Conservation (phyloP, 2,113 vertebrate species). For the Psettodes erumei region DNA sequence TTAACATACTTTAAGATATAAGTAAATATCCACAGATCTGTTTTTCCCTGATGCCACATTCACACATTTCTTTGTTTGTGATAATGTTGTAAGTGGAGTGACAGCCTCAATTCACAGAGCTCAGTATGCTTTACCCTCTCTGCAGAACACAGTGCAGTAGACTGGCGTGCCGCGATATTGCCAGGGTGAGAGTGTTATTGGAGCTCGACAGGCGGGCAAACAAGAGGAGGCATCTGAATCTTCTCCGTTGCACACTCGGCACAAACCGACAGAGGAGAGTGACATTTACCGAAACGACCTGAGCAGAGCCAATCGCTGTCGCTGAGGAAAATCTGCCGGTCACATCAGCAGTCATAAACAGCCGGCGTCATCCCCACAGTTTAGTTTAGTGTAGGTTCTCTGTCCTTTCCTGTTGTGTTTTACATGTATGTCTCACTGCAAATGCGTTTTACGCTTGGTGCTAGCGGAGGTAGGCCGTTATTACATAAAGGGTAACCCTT, state of each 20-base stretch:
- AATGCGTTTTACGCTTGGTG: conserved; percentile 33
- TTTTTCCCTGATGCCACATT: neutral
- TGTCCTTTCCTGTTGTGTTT: neutral
- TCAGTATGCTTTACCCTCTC: neutral
- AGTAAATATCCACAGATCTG: neutral
- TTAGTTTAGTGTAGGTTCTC: neutral
- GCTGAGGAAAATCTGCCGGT: conserved; percentile 20
- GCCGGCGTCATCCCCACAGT: neutral
- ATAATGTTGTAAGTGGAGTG: neutral
- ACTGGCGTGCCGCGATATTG: neutral
- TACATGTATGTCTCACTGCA: neutral
- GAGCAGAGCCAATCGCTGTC: conserved; percentile 6
- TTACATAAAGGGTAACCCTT: conserved; percentile 56
- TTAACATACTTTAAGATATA: neutral
- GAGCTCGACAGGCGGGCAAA: conserved; percentile 22
- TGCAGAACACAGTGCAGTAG: neutral
- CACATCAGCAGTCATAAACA: neutral
- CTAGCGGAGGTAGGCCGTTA: conserved; percentile 60
- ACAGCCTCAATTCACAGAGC: neutral
- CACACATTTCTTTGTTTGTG: neutral
- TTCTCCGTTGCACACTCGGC: conserved; percentile 17
- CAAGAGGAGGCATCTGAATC: conserved; percentile 35
- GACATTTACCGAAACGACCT: conserved; percentile 42
- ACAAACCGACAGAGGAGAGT: conserved; percentile 32
- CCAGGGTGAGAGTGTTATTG: neutral